phyloP scores from a whole-genome alignment of 2,797 vertebrate genomes.

The Protosalanx chinensis region DNA sequence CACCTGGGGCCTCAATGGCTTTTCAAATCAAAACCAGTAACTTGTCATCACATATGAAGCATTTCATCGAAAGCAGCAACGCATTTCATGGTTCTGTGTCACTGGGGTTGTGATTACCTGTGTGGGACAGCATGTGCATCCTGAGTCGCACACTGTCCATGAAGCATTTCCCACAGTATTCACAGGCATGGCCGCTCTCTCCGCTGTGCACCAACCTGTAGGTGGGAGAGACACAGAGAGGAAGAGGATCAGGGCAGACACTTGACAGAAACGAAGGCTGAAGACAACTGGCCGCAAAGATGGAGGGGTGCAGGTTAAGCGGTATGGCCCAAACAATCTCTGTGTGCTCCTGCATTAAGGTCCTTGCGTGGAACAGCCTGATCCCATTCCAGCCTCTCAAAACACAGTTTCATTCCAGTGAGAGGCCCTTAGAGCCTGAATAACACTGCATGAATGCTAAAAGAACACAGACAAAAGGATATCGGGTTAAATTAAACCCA shows the following conservation, averaged over 20 bases:
- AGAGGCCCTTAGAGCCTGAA: slow-evolving; percentile 68
- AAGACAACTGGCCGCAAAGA: not conserved
- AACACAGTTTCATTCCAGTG: slow-evolving; percentile 66
- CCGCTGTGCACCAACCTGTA: slow-evolving; percentile 92
- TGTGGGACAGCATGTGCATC: slow-evolving; percentile 99
- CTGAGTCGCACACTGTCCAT: slow-evolving; percentile 96
- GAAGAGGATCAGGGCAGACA: not conserved
- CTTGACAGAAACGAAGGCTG: not conserved
- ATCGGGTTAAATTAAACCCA: slow-evolving; percentile 68
- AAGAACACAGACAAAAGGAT: slow-evolving; percentile 71
- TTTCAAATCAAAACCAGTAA: not conserved
- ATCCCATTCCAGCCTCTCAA: slow-evolving; percentile 61
- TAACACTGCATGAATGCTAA: slow-evolving; percentile 70
- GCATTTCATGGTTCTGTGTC: not conserved
- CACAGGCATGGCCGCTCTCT: slow-evolving; percentile 95
- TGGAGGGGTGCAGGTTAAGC: slow-evolving; percentile 19
- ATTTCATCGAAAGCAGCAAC: not conserved
- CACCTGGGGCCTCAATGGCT: not conserved
- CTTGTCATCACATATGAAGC: not conserved
- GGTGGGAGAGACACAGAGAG: slow-evolving; percentile 17
- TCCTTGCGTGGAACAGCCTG: slow-evolving; percentile 48
- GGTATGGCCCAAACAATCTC: slow-evolving; percentile 35
- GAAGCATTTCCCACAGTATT: slow-evolving; percentile 92
- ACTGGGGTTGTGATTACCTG: slow-evolving; percentile 77
- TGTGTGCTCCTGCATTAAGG: slow-evolving; percentile 56